A percentile compares a stretch with the other conserved stretches of the same genome.
These are phyloP conservation scores for Plagodis pulveraria DNA, from an alignment of 2,888 invertebrate species.

Conservation along the genomic window DNA sequence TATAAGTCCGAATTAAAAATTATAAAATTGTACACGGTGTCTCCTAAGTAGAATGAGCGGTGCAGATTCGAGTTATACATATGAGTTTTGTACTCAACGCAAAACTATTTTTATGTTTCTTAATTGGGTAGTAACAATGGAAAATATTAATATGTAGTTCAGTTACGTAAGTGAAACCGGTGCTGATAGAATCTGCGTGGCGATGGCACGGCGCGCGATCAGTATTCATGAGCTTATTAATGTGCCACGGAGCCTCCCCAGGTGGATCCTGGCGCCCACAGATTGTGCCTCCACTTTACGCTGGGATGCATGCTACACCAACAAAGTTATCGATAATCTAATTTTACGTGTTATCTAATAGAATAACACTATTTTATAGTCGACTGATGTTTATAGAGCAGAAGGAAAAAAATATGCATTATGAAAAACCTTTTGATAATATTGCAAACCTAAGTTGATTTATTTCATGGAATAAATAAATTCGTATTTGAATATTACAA, in stretches of 20 bases:
- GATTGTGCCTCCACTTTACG: conserved; percentile 54
- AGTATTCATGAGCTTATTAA: conserved; percentile 80
- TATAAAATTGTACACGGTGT: background rate
- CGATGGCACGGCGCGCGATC: conserved; percentile 50
- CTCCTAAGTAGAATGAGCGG: too few relatives aligned
- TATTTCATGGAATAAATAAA: too few relatives aligned
- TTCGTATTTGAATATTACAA: too few relatives aligned
- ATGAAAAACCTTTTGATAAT: too few relatives aligned
- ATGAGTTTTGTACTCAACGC: too few relatives aligned
- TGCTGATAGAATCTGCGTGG: conserved; percentile 43
- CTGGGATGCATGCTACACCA: conserved; percentile 2
- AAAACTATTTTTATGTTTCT: too few relatives aligned
- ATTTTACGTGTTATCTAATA: background rate
- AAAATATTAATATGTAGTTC: conserved; percentile 13
- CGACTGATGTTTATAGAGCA: too few relatives aligned
- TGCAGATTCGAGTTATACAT: too few relatives aligned
- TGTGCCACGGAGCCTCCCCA: conserved; percentile 57
- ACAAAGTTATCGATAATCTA: conserved; percentile 32
- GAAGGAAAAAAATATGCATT: too few relatives aligned
- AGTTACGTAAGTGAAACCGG: conserved; percentile 32
- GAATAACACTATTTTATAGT: too few relatives aligned
- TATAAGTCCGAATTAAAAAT: too few relatives aligned
- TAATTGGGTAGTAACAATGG: conserved; percentile 13
- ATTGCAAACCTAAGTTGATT: too few relatives aligned
- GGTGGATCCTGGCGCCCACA: conserved; percentile 54